Percentiles rank a stretch among this genome's conserved stretches.
phyloP scores from a whole-genome alignment of 64 coral and sea anemone genomes.

The Porites lutea region DNA sequence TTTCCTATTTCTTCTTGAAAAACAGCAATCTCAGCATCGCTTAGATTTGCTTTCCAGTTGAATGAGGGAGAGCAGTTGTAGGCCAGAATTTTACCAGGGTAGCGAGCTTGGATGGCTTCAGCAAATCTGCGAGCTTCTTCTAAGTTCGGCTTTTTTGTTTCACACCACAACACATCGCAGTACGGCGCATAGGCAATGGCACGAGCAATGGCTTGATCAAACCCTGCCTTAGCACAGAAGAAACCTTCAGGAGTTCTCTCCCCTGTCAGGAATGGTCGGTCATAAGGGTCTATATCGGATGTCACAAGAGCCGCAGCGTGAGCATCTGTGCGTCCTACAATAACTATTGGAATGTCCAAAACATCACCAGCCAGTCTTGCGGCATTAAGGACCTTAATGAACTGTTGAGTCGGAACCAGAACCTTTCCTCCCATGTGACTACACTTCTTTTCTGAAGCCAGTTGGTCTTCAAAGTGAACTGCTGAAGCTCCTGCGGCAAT shows the following conservation, averaged over 20 bases:
- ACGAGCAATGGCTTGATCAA: conserved; percentile 96
- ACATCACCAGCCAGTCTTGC: conserved; percentile 86
- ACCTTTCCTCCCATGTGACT: conserved; percentile 99
- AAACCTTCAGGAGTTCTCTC: conserved; percentile 95
- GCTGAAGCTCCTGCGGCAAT: conserved; percentile 91
- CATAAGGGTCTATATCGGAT: conserved; percentile 91
- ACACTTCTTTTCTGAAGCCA: conserved; percentile 99
- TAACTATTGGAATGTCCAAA: conserved; percentile 86
- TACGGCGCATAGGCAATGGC: conserved; percentile 96
- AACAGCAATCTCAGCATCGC: conserved; percentile 89
- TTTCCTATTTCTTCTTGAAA: conserved; percentile 93
- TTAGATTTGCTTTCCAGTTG: conserved; percentile 98
- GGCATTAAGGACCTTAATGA: conserved; percentile 92
- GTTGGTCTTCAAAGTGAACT: conserved; percentile 98
- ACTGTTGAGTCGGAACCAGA: conserved; percentile 94
- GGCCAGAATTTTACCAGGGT: conserved; percentile 93
- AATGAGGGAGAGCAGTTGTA: conserved; percentile 99
- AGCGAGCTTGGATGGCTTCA: conserved; percentile 91
- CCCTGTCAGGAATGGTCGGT: conserved; percentile 94
- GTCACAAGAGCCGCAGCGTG: conserved; percentile 94
- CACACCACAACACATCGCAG: conserved; percentile 98
- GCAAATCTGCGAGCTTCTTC: conserved; percentile 96
- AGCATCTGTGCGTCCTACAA: conserved; percentile 96
- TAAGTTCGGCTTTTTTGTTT: conserved; percentile 94
- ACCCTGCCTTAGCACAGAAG: conserved; percentile 78